Base-by-base conservation (phyloP, 2,797 vertebrate species). In the Sarcoramphus papa region DNA sequence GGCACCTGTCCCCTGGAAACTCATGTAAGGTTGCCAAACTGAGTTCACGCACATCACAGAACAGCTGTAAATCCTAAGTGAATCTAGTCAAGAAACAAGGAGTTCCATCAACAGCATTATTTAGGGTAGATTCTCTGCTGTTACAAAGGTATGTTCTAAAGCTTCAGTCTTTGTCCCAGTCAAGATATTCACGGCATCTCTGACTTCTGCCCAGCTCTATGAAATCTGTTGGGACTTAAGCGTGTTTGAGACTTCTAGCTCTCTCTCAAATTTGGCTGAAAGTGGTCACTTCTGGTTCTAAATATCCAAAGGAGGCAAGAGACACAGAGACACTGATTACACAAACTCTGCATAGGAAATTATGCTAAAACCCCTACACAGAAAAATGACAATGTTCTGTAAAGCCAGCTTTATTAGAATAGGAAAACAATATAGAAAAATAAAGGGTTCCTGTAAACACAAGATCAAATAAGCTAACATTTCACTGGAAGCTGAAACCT, bases 381-480 rank as follows among this genome's bases (percentile, higher is more conserved):
- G 57, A 88, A 62, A 93, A 95, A 92, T 41, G 9, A 65, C 70
- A 69, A 64, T 19, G 5, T 85, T 97, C 56, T 85, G 53, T 82
- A 95, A 96, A 96, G 93, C 93, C 92, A 92, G 78, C 84, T 97
- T 97, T 97, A 97, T 97, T 97, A 78, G 50, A 84, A 50, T 69
- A 90, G 74, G 82, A 92, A 92, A 96, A 82, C 48, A 88, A 48
- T 80, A 72, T 73, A 90, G 83, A 93, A 97, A 94, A 97, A 92
- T 69, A 88, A 63, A 75, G 20, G 35, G n/a, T 59, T 80, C 2
- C 4, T 73, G 31, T 82, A 92, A 93, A 95, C 72, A 90, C 33
- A 79, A 77, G 19, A 81, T 45, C 37, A 91, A 85, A 69, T 63
- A 78, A 20, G 6, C 68, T 83, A 86, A 78, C 51, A 76, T 73